phyloP scores from a whole-genome alignment of 2,888 invertebrate species.

The Idaea aversata region DNA sequence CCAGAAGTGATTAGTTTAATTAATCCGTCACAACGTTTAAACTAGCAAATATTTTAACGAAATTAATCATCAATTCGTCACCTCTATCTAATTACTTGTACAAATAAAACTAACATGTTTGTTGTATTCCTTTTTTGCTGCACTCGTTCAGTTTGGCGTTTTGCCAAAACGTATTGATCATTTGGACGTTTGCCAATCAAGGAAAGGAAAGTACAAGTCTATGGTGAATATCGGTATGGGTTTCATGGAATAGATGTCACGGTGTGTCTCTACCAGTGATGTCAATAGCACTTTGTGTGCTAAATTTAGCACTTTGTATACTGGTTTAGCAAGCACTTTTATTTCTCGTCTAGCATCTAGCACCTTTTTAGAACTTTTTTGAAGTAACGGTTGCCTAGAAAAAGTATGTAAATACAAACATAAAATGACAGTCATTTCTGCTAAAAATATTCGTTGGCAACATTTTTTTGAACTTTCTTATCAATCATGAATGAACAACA shows the following conservation, averaged over 20 bases:
- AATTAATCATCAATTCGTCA: neutral
- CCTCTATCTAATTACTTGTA: neutral
- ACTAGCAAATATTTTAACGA: neutral
- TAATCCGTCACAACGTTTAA: neutral
- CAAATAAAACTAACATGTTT: neutral
- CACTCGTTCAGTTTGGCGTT: constrained; percentile 52
- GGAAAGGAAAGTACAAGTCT: constrained; percentile 58
- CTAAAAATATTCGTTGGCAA: too few species aligned
- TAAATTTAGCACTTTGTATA: too few species aligned
- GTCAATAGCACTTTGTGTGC: too few species aligned
- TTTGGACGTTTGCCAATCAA: constrained; percentile 64
- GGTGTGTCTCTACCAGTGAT: neutral
- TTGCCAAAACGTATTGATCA: constrained; percentile 66
- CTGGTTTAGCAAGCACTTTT: too few species aligned
- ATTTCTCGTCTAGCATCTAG: too few species aligned
- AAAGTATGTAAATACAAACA: too few species aligned
- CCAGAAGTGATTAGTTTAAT: too few species aligned
- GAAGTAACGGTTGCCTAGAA: too few species aligned
- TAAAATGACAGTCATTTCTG: too few species aligned
- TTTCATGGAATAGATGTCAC: neutral
- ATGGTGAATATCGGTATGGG: constrained; percentile 3
- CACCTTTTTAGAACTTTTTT: too few species aligned
- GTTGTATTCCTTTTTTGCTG: neutral
- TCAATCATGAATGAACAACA: too few species aligned
- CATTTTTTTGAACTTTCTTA: too few species aligned